phyloP scores from a whole-genome alignment of 2,113 vertebrate species.

The Limanda limanda region DNA sequence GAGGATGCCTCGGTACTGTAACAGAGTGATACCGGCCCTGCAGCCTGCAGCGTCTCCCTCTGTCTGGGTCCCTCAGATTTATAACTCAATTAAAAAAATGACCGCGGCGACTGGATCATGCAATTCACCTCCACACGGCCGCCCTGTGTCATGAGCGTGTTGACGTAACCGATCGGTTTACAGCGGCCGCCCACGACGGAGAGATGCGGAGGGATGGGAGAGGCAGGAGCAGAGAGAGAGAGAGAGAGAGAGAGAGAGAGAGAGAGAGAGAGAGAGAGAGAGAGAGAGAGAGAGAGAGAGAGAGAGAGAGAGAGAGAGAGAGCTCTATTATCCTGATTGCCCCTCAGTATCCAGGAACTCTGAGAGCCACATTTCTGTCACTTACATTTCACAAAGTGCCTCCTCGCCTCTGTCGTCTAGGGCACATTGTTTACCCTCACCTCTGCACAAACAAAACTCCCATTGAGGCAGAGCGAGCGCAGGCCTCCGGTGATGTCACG shows the following conservation, averaged over 20 bases:
- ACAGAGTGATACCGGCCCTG: slow-evolving; percentile 1
- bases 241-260: neutral
- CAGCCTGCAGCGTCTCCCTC: neutral
- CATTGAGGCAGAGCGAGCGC: slow-evolving; percentile 33
- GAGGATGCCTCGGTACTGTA: neutral
- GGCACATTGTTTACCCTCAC: slow-evolving; percentile 51
- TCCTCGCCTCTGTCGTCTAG: slow-evolving; percentile 37
- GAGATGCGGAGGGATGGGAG: slow-evolving; percentile 1
- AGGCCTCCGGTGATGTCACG: slow-evolving; percentile 63
- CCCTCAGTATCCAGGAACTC: slow-evolving; percentile 13
- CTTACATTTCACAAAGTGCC: slow-evolving; percentile 49
- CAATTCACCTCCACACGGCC: slow-evolving; percentile 49
- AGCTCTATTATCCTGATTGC: slow-evolving; percentile 26
- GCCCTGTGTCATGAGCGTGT: slow-evolving; percentile 30
- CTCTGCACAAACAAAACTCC: slow-evolving; percentile 67
- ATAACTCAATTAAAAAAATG: slow-evolving; percentile 54
- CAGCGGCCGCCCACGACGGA: slow-evolving; percentile 45
- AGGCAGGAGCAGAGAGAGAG: neutral
- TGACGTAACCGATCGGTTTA: slow-evolving; percentile 57
- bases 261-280: neutral
- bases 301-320: neutral
- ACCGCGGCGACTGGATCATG: slow-evolving; percentile 39
- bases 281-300: too few relatives aligned
- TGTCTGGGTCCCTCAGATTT: slow-evolving; percentile 24
- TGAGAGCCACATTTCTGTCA: slow-evolving; percentile 33